phyloP scores from a whole-genome alignment of 2,113 vertebrate species.

The Gymnarchus niloticus region DNA sequence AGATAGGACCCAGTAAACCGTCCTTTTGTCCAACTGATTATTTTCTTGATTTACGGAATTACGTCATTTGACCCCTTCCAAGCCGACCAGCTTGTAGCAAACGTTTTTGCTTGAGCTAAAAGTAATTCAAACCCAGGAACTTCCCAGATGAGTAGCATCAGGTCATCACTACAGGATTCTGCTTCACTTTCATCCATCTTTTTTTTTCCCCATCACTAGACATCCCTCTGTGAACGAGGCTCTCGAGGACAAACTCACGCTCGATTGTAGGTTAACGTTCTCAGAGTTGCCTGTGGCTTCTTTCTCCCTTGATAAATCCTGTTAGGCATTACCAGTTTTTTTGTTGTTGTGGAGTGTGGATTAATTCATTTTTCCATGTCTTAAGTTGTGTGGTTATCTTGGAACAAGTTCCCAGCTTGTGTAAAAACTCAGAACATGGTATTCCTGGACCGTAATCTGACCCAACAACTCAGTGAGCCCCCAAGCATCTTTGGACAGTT shows the following conservation, averaged over 20 bases:
- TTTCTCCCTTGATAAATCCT: neutral
- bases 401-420: neutral
- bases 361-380: neutral
- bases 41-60: neutral
- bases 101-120: neutral
- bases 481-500: neutral
- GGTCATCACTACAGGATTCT: neutral
- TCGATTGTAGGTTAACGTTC: neutral
- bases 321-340: neutral
- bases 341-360: neutral
- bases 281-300: neutral
- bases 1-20: neutral
- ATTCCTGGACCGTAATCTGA: neutral
- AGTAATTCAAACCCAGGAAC: neutral
- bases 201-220: neutral
- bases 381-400: neutral
- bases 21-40: neutral
- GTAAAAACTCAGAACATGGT: neutral
- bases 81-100: neutral
- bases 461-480: neutral
- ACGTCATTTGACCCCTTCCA: neutral
- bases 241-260: neutral
- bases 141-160: neutral
- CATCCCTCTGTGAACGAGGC: neutral
- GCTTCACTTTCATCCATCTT: neutral